Base-by-base conservation (phyloP, 2,113 vertebrate genomes). In the Octodon degus region DNA sequence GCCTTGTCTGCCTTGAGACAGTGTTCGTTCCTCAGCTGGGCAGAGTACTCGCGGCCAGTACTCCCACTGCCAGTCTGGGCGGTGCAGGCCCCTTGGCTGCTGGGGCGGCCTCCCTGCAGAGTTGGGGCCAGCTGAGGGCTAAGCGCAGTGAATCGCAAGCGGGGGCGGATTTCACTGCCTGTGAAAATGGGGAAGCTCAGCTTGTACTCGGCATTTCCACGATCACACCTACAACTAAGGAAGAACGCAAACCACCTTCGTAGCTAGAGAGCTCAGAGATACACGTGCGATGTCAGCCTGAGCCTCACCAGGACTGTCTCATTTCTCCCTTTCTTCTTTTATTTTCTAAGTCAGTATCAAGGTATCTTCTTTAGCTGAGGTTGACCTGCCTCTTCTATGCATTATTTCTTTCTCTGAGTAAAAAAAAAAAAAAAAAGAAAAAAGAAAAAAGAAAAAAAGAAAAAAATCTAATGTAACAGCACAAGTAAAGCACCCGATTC, bases 181-280 rank as follows among this genome's bases (percentile, higher is more conserved):
- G 95, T 82, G 96, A 97, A 95, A 97, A 98, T 80, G 90, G 97
- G 67, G 82, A 97, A 96, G 90, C 94, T 97, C 94, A 50, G 97
- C 98, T 97, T 98, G 97, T 98, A 98, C 93, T 97, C 98, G 96
- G 96, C 97, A 95, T 97, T 97, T 96, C 97, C 97, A 97, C 97
- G 97, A 98, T 95, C 95, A 98, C 97, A 97, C 98, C 97, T 97
- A 97, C 96, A 97, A 97, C 98, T 97, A 96, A 97, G 92, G 87
- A 94, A 97, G 94, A 90, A 93, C 97, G 62, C 88, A 91, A 32
- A n/a, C 2, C 77, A 77, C 50, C 30, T 58, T 87, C 80, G 37
- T 90, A 89, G 97, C 91, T 95, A 93, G 95, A 95, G 95, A 98
- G 93, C 86, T 97, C 88, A 97, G 97, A 98, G 92, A 94, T 96